phyloP scores from a whole-genome alignment of 92 coral and sea anemone genomes.

The Scolanthus callimorphus region DNA sequence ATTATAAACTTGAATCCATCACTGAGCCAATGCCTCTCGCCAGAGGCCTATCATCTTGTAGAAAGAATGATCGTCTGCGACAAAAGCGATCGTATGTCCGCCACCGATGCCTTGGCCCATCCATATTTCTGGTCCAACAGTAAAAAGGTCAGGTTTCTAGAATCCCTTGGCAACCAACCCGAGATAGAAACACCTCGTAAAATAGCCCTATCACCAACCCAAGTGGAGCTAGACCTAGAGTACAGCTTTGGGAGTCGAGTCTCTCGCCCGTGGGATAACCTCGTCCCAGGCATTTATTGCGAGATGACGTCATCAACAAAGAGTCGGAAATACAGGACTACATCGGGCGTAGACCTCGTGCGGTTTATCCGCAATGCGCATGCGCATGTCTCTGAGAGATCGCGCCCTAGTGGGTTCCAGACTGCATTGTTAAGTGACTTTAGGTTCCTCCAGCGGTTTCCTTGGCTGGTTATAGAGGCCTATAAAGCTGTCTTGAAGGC shows the following conservation, averaged over 20 bases:
- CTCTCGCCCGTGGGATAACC: constrained; percentile 11
- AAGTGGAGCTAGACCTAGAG: constrained; percentile 13
- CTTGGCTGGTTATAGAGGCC: constrained; percentile 33
- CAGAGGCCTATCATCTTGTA: constrained; percentile 32
- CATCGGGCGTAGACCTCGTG: constrained; percentile 28
- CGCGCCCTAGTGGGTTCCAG: constrained; percentile 1
- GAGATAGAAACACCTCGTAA: constrained; percentile 35
- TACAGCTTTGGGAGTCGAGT: background rate
- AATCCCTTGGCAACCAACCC: constrained; percentile 57
- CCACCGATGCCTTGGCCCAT: background rate
- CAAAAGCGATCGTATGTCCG: constrained; percentile 8
- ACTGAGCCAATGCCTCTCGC: background rate
- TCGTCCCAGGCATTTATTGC: constrained; percentile 11
- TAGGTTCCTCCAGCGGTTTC: constrained; percentile 32
- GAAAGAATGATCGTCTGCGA: constrained; percentile 5
- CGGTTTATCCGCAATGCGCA: constrained; percentile 41
- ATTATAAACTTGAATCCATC: background rate
- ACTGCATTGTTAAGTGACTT: constrained; percentile 13
- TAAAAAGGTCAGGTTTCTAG: constrained; percentile 33
- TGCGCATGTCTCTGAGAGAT: constrained; percentile 27
- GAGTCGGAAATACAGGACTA: constrained; percentile 12
- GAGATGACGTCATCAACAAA: constrained; percentile 12
- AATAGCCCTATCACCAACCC: background rate
- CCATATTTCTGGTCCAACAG: constrained; percentile 51
- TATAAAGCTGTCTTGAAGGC: constrained; percentile 12